Base-by-base conservation (phyloP, 2,113 vertebrate genomes). In the Hepsetus odoe region DNA sequence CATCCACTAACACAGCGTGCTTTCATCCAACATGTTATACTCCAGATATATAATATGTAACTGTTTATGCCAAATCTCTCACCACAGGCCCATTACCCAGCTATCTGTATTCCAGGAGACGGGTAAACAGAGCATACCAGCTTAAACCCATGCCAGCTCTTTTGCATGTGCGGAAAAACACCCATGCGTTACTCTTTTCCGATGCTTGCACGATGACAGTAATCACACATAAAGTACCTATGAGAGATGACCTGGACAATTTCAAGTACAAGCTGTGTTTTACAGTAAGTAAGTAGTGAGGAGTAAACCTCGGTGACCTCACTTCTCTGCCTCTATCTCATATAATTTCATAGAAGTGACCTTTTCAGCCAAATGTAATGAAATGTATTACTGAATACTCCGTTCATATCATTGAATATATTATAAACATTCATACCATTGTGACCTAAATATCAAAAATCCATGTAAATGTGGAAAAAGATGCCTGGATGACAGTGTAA, bases 41-140 rank as follows among this genome's bases (percentile, higher is more conserved):
- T 66, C 33, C 20, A 22, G 74, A 74, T 75, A 51, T 69, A 16
- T 49, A 70, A 62, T 59, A 55, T 61, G 70, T 69, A 28, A 66
- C 13, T 30, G 55, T 49, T 75, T 70, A 55, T 59, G 35, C 24
- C 62, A 49, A 53, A 70, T 64, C 72, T 76, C 26, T 53, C n/a
- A 40, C 66, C 56, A 1, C 66, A 64, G 30, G 26, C 33, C 69
- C 51, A 38, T 56, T 70, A 70, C 16, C 16, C 42, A 49, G 28
- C 46, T 61, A 66, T 65, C 30, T 74, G 72, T 55, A 51, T 53
- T 80, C 46, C 56, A 75, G 16, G 38, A 53, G 66, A 62, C 26
- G 66, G 33, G 11, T 40, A 70, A 80, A 80, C 35, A 61, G 3
- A 65, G 68, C 68, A 65, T 32, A 62, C 59, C 59, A 59, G 22